A percentile compares a stretch with the other conserved stretches of the same genome.
Evolutionary conservation across 2,113 vertebrate species (phyloP).

Genomic region (Cyrtonyx montezumae): DNA sequence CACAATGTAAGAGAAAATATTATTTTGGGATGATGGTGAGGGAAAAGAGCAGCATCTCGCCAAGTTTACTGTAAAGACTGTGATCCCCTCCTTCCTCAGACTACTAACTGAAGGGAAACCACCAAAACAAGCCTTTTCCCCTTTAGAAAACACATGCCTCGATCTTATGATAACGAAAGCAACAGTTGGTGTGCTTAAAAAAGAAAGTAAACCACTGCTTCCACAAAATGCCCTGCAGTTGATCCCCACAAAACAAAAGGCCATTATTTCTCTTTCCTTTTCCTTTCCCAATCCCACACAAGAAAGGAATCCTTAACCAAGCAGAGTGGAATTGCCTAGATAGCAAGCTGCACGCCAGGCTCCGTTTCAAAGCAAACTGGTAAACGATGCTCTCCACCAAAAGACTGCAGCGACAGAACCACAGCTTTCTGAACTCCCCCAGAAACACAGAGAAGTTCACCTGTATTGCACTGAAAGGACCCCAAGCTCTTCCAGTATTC

Average conservation of each 20-base stretch:
- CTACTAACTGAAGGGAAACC: not conserved
- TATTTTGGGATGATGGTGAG: not conserved
- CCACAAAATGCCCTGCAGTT: not conserved
- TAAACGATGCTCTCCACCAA: not conserved
- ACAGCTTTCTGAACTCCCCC: not conserved
- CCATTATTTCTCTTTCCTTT: not conserved
- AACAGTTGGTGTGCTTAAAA: not conserved
- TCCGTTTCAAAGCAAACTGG: not conserved
- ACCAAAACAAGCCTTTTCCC: not conserved
- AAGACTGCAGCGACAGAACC: not conserved
- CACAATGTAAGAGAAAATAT: not conserved
- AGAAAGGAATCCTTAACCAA: not conserved
- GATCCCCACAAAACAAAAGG: not conserved
- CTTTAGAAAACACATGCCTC: not conserved
- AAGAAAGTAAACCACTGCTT: not conserved
- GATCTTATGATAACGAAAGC: not conserved
- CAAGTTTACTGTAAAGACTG: not conserved
- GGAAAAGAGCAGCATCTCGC: not conserved
- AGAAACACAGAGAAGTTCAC: not conserved
- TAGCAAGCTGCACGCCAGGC: not conserved
- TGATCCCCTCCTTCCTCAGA: not conserved
- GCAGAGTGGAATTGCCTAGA: not conserved
- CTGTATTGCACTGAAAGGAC: not conserved
- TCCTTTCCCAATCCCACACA: not conserved
- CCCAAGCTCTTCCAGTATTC: not conserved